These are phyloP conservation scores for Drosophila paulistorum DNA, from an alignment of 1,140 invertebrate genomes.

Conservation along the genomic window DNA sequence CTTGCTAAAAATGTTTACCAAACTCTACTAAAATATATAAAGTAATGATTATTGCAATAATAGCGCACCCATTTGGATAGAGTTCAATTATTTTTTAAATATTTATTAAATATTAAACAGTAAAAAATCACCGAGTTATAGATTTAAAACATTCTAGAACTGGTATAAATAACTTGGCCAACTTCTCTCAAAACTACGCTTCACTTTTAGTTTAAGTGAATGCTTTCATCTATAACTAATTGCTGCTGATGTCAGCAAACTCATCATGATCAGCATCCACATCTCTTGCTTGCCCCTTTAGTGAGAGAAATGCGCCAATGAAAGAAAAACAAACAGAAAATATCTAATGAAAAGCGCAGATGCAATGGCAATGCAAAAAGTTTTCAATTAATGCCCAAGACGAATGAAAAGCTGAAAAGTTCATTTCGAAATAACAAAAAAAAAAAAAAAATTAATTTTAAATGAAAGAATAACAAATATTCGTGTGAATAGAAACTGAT, in stretches of 20 bases:
- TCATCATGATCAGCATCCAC: background rate
- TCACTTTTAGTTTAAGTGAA: background rate
- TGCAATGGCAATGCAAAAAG: slow-evolving; percentile 33
- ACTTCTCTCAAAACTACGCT: too few relatives aligned
- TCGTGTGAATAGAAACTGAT: background rate
- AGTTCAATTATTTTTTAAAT: too few relatives aligned
- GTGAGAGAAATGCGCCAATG: slow-evolving; percentile 27
- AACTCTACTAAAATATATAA: too few relatives aligned
- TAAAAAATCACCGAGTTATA: too few relatives aligned
- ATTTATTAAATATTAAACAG: too few relatives aligned
- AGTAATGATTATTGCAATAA: too few relatives aligned
- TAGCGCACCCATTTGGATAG: too few relatives aligned
- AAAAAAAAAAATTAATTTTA: background rate
- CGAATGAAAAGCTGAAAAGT: slow-evolving; percentile 50
- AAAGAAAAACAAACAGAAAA: slow-evolving; percentile 56
- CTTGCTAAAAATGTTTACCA: too few relatives aligned
- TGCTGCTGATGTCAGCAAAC: slow-evolving; percentile 1
- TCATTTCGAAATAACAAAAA: slow-evolving; percentile 35
- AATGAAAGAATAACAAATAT: slow-evolving; percentile 29
- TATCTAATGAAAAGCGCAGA: slow-evolving; percentile 62
- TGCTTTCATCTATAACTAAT: slow-evolving; percentile 2
- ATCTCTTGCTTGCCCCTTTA: slow-evolving; percentile 20
- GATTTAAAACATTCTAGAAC: too few relatives aligned
- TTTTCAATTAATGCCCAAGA: slow-evolving; percentile 62
- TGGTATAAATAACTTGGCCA: too few relatives aligned